Evolutionary conservation across 2,888 invertebrate species (phyloP), one percentile per base, ranked within the genome.

Genomic region (Chrysopilus asiliformis): DNA sequence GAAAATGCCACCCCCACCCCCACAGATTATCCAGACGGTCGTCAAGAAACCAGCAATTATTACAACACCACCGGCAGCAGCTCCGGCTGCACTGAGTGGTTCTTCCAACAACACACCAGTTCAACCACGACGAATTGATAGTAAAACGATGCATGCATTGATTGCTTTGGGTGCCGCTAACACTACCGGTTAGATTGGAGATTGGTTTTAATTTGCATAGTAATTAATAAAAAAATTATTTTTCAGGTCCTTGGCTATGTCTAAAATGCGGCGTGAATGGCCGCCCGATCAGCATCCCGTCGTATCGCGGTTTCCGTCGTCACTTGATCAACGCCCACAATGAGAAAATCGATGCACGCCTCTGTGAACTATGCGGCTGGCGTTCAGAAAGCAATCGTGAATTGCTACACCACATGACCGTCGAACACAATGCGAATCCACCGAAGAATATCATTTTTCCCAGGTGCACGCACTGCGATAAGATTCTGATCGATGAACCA

Each of bases 361-460:
- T 85, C 22, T 89, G 89, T 60, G 86, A 87, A 55, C 78, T 83
- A 49, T 89, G 89, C 61, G 89, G 87, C 0, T 75, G 80, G 53
- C 76, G 75, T 50, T 79, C 83, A 15, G 65, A 66, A 2, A 82
- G 79, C 50, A 70, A 80, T 45, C 79, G 80, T 47, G 71, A 79
- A 43, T 66, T 86, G 41, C 65, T 81, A 50, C 81, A 84, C 56
- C 89, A 89, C 56, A 64, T 83, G 55, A 80, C 79, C 48, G 74
- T 77, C 2, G 83, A 83, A 51, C 89, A 89, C 64, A 76, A 78
- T 40, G 68, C 86, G 22, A 72, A 74, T 10, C 79, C 82, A 6
- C 78, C 83, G 2, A 64, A 74, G 32, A 69, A 72, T 34, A 76
- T 76, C 55, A 67, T 68, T 38, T 87, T 86, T 53, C 85, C 86